These are phyloP conservation scores for Myotis daubentonii DNA, from an alignment of 2,797 vertebrate species.

Conservation along the genomic window DNA sequence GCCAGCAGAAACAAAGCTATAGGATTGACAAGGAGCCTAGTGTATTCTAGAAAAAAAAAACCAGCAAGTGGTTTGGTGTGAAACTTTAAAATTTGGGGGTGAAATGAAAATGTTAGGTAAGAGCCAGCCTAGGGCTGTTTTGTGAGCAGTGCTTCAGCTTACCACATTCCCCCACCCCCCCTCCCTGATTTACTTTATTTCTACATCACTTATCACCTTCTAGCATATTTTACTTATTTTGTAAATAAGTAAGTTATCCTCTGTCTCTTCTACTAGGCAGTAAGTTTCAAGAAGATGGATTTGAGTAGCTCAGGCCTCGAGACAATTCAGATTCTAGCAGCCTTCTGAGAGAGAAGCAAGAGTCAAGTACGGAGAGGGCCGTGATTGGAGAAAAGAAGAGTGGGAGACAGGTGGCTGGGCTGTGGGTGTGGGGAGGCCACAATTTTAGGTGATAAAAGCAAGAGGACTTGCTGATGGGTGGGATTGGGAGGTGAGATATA, in stretches of 20 bases:
- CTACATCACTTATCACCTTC: neutral
- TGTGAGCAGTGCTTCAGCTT: fast-evolving
- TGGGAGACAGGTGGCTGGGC: fast-evolving
- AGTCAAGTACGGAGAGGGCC: neutral
- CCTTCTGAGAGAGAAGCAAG: neutral
- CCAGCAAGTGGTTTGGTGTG: neutral
- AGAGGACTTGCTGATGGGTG: neutral
- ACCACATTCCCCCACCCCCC: fast-evolving
- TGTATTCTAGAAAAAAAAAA: neutral
- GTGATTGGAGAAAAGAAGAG: neutral
- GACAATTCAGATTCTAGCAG: neutral
- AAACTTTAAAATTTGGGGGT: neutral
- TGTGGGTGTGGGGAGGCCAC: fast-evolving
- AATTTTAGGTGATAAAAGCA: neutral
- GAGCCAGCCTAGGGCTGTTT: neutral
- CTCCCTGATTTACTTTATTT: neutral
- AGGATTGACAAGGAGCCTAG: neutral
- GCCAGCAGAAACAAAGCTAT: neutral
- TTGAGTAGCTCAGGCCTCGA: neutral
- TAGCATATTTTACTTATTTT: neutral
- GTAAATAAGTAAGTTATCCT: neutral
- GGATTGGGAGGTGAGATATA: neutral
- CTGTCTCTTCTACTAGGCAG: neutral
- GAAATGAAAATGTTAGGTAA: neutral
- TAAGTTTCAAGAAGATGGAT: neutral